A percentile compares a stretch with the other conserved stretches of the same genome.
phyloP scores from a whole-genome alignment of 1,140 invertebrate species.

The Drosophila malerkotliana region DNA sequence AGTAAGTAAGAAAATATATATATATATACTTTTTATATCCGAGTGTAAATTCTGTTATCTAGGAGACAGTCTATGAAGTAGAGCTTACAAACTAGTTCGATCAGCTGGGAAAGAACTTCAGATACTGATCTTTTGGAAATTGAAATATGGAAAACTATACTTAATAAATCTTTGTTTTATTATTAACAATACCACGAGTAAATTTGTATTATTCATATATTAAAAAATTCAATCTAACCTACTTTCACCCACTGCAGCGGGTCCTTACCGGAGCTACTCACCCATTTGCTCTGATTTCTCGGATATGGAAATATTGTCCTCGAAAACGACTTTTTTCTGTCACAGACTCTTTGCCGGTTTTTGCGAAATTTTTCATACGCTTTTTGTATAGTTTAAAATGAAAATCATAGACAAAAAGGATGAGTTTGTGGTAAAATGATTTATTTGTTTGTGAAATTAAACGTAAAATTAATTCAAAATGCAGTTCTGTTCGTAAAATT shows the following conservation, averaged over 20 bases:
- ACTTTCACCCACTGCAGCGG: constrained; percentile 27
- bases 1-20: constrained; percentile 71
- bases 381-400: constrained; percentile 10
- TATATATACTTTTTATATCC: constrained; percentile 33
- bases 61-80: constrained; percentile 79
- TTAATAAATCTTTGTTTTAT: not conserved
- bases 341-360: constrained; percentile 37
- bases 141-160: not conserved
- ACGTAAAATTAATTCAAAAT: constrained; percentile 52
- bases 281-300: constrained; percentile 14
- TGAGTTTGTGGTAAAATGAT: constrained; percentile 24
- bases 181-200: constrained; percentile 6
- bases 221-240: constrained; percentile 15
- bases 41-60: constrained; percentile 77
- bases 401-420: constrained; percentile 22
- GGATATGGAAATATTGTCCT: constrained; percentile 58
- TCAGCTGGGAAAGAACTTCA: constrained; percentile 1
- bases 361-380: constrained; percentile 72
- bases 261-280: constrained; percentile 33
- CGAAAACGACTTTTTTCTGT: constrained; percentile 36
- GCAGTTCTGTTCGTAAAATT: constrained; percentile 52
- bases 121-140: constrained; percentile 1
- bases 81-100: constrained; percentile 58
- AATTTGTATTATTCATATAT: constrained; percentile 12
- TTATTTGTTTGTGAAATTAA: constrained; percentile 55